These are phyloP conservation scores for Chrysolina oricalcia DNA, from an alignment of 2,888 invertebrate species.

Conservation along the genomic window DNA sequence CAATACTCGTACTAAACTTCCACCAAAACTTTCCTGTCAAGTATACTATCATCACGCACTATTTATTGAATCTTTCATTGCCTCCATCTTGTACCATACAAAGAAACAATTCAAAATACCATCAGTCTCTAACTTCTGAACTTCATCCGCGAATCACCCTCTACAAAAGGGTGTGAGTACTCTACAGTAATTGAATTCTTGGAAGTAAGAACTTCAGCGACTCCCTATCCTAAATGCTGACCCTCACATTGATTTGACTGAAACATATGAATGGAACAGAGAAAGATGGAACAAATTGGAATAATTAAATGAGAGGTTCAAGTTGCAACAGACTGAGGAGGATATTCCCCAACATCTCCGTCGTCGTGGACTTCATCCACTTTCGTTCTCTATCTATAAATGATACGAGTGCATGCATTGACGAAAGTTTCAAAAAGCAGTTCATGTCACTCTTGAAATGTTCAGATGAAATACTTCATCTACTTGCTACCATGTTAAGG, in stretches of 20 bases:
- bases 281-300: slow-evolving; percentile 23
- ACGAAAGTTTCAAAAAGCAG: too few species aligned
- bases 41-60: too few species aligned
- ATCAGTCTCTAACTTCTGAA: neutral
- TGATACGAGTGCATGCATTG: too few species aligned
- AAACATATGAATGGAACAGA: slow-evolving; percentile 23
- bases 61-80: too few species aligned
- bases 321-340: slow-evolving; percentile 20
- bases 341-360: neutral
- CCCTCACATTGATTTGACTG: slow-evolving; percentile 21
- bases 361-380: neutral
- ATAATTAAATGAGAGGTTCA: slow-evolving; percentile 13
- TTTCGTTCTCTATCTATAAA: neutral
- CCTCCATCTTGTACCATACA: neutral
- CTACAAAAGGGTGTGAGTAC: slow-evolving; percentile 24
- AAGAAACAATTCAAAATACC: neutral
- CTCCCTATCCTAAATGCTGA: slow-evolving; percentile 21
- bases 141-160: slow-evolving; percentile 9
- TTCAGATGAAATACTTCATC: too few species aligned
- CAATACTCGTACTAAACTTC: too few species aligned
- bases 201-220: slow-evolving; percentile 23
- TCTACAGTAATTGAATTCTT: slow-evolving; percentile 20
- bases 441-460: too few species aligned
- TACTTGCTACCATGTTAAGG: too few species aligned
- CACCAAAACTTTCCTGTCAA: too few species aligned